These are phyloP conservation scores for Apamea epomidion DNA, from an alignment of 2,888 invertebrate species.

Conservation along the genomic window DNA sequence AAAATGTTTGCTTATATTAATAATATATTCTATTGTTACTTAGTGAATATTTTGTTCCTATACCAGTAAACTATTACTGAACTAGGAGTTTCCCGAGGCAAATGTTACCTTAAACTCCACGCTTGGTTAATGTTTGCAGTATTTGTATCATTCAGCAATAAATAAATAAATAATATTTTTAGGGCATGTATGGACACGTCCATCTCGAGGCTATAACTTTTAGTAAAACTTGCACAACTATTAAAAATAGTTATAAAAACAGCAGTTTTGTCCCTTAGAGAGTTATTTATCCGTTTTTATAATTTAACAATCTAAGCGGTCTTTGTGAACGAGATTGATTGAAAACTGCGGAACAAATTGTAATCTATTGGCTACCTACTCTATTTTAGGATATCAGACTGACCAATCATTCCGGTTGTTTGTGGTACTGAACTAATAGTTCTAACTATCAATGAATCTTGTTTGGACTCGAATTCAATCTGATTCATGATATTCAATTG, in stretches of 20 bases:
- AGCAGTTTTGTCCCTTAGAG: background rate
- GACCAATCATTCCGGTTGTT: constrained; percentile 23
- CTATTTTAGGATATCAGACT: constrained; percentile 24
- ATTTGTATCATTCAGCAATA: background rate
- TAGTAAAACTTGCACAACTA: background rate
- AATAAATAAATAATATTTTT: background rate
- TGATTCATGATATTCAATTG: background rate
- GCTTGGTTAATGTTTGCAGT: background rate
- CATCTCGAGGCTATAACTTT: background rate
- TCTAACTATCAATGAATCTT: background rate
- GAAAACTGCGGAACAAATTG: constrained; percentile 45
- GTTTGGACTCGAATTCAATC: background rate
- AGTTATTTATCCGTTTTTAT: constrained; percentile 20
- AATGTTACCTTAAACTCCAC: background rate
- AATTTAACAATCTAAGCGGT: constrained; percentile 18
- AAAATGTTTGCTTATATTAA: background rate
- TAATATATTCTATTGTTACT: background rate
- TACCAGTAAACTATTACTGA: background rate
- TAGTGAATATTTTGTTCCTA: background rate
- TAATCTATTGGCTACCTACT: constrained; percentile 23
- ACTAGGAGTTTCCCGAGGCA: background rate
- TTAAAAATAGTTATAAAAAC: background rate
- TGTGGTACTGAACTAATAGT: background rate
- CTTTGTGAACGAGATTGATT: constrained; percentile 46
- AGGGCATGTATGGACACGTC: background rate